phyloP scores from a whole-genome alignment of 2,888 invertebrate genomes.

The Cheilosia vernalis region DNA sequence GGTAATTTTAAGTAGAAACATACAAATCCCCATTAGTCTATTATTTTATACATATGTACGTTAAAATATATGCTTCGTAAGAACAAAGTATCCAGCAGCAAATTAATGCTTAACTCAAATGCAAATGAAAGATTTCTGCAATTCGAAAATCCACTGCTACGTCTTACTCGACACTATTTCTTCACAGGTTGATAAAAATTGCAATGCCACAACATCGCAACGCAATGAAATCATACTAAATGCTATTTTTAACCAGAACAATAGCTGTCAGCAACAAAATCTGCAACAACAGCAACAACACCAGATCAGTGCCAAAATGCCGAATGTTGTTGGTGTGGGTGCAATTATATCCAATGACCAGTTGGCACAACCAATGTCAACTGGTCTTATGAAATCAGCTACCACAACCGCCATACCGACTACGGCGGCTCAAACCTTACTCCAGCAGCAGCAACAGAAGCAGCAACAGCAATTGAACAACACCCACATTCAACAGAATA shows the following conservation, averaged over 20 bases:
- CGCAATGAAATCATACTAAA: constrained; percentile 79
- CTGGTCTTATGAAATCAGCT: constrained; percentile 77
- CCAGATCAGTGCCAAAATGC: constrained; percentile 50
- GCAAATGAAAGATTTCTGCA: background rate
- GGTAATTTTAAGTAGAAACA: constrained; percentile 77
- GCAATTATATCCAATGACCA: constrained; percentile 72
- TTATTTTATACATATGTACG: background rate
- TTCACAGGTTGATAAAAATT: constrained; percentile 86
- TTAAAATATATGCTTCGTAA: background rate
- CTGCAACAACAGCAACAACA: constrained; percentile 57
- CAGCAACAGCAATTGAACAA: constrained; percentile 64
- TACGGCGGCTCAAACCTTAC: constrained; percentile 48
- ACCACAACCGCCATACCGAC: constrained; percentile 70
- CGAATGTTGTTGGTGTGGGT: constrained; percentile 70
- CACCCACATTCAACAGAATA: constrained; percentile 77
- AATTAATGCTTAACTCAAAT: background rate
- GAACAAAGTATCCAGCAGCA: background rate
- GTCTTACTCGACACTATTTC: constrained; percentile 17
- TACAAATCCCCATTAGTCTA: background rate
- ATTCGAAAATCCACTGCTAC: background rate
- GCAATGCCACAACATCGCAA: constrained; percentile 86
- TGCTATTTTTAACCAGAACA: constrained; percentile 79
- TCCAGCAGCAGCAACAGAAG: constrained; percentile 74
- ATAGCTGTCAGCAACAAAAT: constrained; percentile 79
- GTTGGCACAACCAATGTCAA: constrained; percentile 39